Evolutionary conservation across 2,888 invertebrate species (phyloP), one percentile per base, ranked within the genome.

Genomic region (Orthosia cruda): DNA sequence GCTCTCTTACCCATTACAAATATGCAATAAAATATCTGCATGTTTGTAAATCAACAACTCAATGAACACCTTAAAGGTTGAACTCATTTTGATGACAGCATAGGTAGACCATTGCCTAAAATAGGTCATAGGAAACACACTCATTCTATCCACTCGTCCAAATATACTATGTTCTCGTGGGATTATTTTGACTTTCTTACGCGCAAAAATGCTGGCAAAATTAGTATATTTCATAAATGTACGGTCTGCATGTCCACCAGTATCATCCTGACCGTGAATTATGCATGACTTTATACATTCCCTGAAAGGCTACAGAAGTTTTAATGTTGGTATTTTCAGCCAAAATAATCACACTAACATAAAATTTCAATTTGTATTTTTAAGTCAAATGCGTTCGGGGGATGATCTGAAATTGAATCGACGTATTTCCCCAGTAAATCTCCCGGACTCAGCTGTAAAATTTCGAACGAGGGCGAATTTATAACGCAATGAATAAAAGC

Each of bases 401-500:
- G 81, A 84, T 83, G 88, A 86, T 85, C 82, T 80, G 85, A 80
- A 86, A 80, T 80, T 81, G 73, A 78, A 80, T 82, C 80, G 78
- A 88, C 78, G 68, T 87, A 80, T 81, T 87, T 83, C 50, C 77
- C 69, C 78, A 72, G 77, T 85, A 87, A 83, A 87, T 88, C 87
- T 88, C 76, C 77, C 78, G 74, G 86, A 81, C 77, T 86, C 84
- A 77, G 85, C 86, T 86, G 87, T 87, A 87, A 90, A 88, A 81
- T 84, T 87, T 86, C 82, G 82, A 88, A 89, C 85, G 88, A 89
- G 87, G 81, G 87, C 81, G 85, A 92, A 93, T 92, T 92, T 91
- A 91, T 88, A 90, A 88, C 87, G 88, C 89, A 87, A 89, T 89
- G 89, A 92, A 91, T 89, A 90, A 89, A 91, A 90, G 87, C 91